A percentile compares a stretch with the other conserved stretches of the same genome.
Conservation (phyloP, 2,888 invertebrate genomes). For the Tetropium fuscum region DNA sequence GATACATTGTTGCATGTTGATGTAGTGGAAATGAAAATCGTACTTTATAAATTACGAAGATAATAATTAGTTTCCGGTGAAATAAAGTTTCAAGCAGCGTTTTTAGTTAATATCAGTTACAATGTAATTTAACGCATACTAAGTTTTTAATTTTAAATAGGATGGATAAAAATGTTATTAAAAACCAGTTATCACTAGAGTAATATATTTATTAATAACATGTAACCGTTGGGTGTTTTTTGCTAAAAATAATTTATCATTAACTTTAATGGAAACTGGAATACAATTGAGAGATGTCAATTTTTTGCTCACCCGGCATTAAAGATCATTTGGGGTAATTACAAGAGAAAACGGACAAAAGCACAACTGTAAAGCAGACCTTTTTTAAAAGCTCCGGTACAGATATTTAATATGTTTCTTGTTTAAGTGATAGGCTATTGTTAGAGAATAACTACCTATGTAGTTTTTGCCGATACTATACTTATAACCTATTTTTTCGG, state of each 20-base stretch:
- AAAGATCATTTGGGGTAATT: conserved; percentile 18
- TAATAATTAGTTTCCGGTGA: conserved; percentile 50
- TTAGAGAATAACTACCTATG: background rate
- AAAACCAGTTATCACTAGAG: conserved; percentile 35
- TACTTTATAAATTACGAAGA: conserved; percentile 43
- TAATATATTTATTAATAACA: conserved; percentile 17
- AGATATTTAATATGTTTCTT: background rate
- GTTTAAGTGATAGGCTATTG: background rate
- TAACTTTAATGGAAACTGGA: conserved; percentile 21
- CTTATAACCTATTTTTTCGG: background rate
- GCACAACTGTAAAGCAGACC: background rate
- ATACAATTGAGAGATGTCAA: conserved; percentile 4
- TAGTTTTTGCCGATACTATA: too few species aligned
- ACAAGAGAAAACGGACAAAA: background rate
- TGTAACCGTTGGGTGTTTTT: conserved; percentile 14
- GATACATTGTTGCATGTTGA: conserved; percentile 27
- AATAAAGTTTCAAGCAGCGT: conserved; percentile 31
- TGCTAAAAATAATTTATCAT: conserved; percentile 20
- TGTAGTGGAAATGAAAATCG: conserved; percentile 31
- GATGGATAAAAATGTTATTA: conserved; percentile 40
- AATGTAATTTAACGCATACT: conserved; percentile 46
- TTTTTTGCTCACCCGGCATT: conserved; percentile 6
- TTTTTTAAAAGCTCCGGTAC: background rate
- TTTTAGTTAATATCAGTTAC: conserved; percentile 38
- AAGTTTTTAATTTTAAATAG: conserved; percentile 39